Conservation (phyloP, 2,797 vertebrate genomes). For the Melanotaenia maccullochi region DNA sequence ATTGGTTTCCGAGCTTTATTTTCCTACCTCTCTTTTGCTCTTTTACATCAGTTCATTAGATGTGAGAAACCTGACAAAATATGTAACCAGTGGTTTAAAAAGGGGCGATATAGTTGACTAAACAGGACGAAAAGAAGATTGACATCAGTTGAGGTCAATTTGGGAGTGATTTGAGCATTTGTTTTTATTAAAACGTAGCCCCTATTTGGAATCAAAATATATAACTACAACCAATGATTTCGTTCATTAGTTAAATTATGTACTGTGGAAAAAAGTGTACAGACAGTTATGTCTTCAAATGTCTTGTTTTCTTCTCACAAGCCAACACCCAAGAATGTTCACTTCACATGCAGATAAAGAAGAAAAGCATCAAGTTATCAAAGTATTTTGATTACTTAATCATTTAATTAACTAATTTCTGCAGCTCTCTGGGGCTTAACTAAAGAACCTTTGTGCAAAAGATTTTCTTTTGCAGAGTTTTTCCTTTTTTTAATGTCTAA, state of each 20-base stretch:
- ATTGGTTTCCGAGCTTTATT: constrained; percentile 12
- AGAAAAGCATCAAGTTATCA: not conserved
- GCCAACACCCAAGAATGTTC: not conserved
- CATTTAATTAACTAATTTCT: not conserved
- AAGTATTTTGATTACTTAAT: not conserved
- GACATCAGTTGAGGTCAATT: not conserved
- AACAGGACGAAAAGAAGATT: not conserved
- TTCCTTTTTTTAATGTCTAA: not conserved
- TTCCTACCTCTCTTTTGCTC: not conserved
- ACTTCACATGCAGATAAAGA: not conserved
- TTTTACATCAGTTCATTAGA: constrained; percentile 1
- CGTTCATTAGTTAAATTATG: not conserved
- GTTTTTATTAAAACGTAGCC: not conserved
- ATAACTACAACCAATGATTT: not conserved
- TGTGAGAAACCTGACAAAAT: not conserved
- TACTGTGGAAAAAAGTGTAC: not conserved
- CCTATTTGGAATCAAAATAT: not conserved
- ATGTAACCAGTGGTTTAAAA: not conserved
- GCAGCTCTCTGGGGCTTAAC: not conserved
- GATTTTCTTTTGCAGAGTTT: not conserved
- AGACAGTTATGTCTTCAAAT: not conserved
- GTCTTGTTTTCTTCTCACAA: not conserved
- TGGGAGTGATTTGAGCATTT: not conserved
- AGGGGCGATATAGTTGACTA: not conserved
- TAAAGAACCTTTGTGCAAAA: not conserved